Conservation (phyloP, 2,888 invertebrate genomes). For the Idaea dimidiata region DNA sequence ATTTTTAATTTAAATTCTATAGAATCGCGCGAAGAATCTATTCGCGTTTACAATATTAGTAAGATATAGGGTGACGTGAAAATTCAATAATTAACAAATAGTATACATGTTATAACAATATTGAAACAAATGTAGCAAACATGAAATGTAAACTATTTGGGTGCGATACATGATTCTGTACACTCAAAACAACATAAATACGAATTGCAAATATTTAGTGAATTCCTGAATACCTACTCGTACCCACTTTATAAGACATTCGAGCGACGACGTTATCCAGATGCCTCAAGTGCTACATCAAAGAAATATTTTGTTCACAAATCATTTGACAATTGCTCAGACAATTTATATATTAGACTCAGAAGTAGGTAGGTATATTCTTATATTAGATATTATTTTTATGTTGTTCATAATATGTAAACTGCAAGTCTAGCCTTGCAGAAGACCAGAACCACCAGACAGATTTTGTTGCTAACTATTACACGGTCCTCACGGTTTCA, state of each 20-base stretch:
- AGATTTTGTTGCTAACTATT: no score
- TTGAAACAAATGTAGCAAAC: neutral
- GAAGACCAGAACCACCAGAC: no score
- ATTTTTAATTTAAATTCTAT: no score
- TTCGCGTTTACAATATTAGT: no score
- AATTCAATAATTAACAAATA: no score
- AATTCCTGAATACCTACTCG: slow-evolving; percentile 41
- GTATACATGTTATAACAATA: neutral
- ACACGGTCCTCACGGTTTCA: no score
- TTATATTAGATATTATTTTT: neutral
- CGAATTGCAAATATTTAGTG: neutral
- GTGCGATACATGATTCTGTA: no score
- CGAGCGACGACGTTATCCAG: slow-evolving; percentile 62
- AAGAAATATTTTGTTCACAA: slow-evolving; percentile 41
- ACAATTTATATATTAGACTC: slow-evolving; percentile 31
- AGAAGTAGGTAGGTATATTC: neutral
- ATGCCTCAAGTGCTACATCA: slow-evolving; percentile 61
- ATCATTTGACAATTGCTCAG: slow-evolving; percentile 40
- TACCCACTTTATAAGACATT: slow-evolving; percentile 45
- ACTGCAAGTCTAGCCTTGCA: no score
- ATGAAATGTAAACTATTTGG: neutral
- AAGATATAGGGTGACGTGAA: no score
- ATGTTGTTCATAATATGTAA: no score
- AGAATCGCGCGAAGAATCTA: no score
- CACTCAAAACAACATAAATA: neutral